phyloP scores from a whole-genome alignment of 35 echinoderm and acorn worm genomes.

The Heliocidaris erythrogramma region DNA sequence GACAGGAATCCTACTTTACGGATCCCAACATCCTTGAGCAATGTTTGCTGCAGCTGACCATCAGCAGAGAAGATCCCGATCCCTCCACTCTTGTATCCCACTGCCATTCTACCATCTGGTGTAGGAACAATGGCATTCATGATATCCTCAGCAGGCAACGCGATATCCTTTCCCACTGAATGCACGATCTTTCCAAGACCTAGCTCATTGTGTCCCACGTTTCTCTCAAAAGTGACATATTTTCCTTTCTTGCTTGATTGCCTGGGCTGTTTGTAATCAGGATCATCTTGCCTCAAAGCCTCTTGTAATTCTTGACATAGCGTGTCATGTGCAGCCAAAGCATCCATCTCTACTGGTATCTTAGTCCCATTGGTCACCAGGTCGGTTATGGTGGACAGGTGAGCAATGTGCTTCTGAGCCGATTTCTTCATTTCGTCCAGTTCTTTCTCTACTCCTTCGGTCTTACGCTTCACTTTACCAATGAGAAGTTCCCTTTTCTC shows the following conservation, averaged over 20 bases:
- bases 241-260: neutral
- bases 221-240: neutral
- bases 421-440: neutral
- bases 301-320: constrained; percentile 11
- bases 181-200: no score
- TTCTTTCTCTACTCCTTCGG: neutral
- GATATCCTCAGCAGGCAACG: neutral
- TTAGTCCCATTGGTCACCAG: neutral
- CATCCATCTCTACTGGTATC: neutral
- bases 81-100: no score
- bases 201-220: neutral
- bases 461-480: neutral
- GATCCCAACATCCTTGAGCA: neutral
- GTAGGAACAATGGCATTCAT: no score
- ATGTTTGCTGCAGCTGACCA: neutral
- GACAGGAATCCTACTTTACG: neutral
- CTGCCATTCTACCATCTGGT: no score
- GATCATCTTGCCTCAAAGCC: neutral
- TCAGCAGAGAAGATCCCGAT: no score
- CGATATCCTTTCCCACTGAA: no score
- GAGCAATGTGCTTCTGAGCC: neutral
- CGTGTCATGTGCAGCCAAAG: constrained; percentile 10
- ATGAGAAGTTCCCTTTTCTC: neutral
- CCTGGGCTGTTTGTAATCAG: constrained; percentile 3
- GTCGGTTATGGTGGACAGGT: neutral